A percentile compares a stretch with the other conserved stretches of the same genome.
Conservation (phyloP, 2,797 vertebrate genomes). For the Clarias laeviceps region DNA sequence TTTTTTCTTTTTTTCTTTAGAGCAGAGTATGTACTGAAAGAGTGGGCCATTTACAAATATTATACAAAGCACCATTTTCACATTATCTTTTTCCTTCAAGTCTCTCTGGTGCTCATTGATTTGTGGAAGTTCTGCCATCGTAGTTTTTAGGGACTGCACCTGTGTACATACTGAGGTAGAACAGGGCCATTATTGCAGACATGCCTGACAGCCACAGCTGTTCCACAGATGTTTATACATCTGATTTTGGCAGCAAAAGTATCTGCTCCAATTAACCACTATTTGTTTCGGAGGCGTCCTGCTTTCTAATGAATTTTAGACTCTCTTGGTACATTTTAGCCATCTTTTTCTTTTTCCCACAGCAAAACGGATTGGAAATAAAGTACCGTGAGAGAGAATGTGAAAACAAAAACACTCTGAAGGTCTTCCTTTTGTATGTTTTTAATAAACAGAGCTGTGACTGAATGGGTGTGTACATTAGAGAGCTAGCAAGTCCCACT, state of each 20-base stretch:
- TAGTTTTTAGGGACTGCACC: slow-evolving; percentile 39
- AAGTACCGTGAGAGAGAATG: slow-evolving; percentile 8
- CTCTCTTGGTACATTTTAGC: neutral
- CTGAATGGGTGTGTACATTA: slow-evolving; percentile 26
- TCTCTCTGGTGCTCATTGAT: slow-evolving; percentile 1
- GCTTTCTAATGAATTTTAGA: slow-evolving; percentile 11
- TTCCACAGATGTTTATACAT: slow-evolving; percentile 56
- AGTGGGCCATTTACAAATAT: slow-evolving; percentile 8
- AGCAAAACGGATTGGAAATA: neutral
- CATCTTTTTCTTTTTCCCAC: neutral
- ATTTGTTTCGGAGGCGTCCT: slow-evolving; percentile 25
- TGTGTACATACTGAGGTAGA: slow-evolving; percentile 46
- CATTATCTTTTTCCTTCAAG: neutral
- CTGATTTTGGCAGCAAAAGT: slow-evolving; percentile 44
- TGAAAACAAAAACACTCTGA: neutral
- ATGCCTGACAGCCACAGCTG: slow-evolving; percentile 49
- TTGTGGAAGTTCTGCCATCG: slow-evolving; percentile 3
- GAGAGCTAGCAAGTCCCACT: slow-evolving; percentile 26
- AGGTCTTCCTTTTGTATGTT: slow-evolving; percentile 29
- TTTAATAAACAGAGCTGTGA: slow-evolving; percentile 27
- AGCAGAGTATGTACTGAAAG: neutral
- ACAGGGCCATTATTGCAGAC: slow-evolving; percentile 34
- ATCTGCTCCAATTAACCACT: slow-evolving; percentile 53
- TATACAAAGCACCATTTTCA: neutral
- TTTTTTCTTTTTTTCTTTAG: neutral